Evolutionary conservation across 2,113 vertebrate species (phyloP), one percentile per base, ranked within the genome.

Genomic region (Verasper variegatus): DNA sequence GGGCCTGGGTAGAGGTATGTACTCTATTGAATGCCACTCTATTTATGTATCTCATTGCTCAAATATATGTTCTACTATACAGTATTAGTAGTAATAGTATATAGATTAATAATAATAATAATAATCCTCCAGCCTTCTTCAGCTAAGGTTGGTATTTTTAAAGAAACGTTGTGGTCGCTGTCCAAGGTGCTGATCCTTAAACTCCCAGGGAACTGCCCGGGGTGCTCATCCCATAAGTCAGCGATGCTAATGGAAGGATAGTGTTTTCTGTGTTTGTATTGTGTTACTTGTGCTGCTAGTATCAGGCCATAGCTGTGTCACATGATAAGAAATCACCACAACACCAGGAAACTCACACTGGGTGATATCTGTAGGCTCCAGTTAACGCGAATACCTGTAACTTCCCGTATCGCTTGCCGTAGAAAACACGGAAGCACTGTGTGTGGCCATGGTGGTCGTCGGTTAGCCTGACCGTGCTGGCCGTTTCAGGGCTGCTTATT

Each of bases 401-500:
- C 1, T 8, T 10, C 21, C 86, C 27, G 0, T 10, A 26, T 68
- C 59, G 23, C 71, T 71, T 82, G 76, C 92, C 92, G 84, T 93
- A 90, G 80, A 5, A 84, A 88, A 70, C 23, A n/a, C 37, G 24
- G 66, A 74, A 78, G 54, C 18, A 52, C 52, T 56, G 61, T 37
- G 61, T 37, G 26, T 37, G 26, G 54, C 40, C 23, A 80, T 73
- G 72, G 40, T 69, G 57, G 47, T 62, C 49, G 68, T 1, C 27
- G 18, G 58, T 49, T 82, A 81, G 82, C 83, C 54, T 71, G 64
- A 56, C 86, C 80, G 81, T 71, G 69, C 62, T 87, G 82, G 76
- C 78, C 68, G 18, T 18, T 60, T 8, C 23, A 1, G 15, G 69
- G 64, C 71, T 84, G 17, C 68, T 37, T 61, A 61, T 37, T 3